Evolutionary conservation across 1,140 invertebrate species (phyloP), one percentile per base, ranked within the genome.

Genomic region (Dufourea novaeangliae): DNA sequence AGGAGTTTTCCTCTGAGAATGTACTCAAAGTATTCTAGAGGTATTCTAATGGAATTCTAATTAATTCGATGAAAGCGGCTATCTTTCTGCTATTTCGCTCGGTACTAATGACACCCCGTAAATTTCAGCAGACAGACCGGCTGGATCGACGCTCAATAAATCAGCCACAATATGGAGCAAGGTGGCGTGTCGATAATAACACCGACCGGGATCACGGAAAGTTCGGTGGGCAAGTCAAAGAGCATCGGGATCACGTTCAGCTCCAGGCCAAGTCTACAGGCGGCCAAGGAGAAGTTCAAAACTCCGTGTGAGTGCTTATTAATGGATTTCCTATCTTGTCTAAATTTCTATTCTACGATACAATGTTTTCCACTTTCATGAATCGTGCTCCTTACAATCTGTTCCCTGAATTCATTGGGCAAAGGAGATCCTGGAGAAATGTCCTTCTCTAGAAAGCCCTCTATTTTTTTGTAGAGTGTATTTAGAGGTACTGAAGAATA

Each of bases 181-280:
- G 67, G 77, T 39, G 81, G 75, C 32, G 78, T 89, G 56, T 88
- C 88, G 41, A 89, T 89, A 78, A 87, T 88, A 69, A 78, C 88
- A n/a, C 69, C 85, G 10, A 37, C 78, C 54, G 77, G 67, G 4
- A 73, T 85, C 25, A 79, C 80, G 10, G 89, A 89, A 50, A 84
- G 71, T 39, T 69, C 81, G 10, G 62, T 25, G 17, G 46, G 82
- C 32, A 69, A 90, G 22, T 62, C 79, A 14, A 88, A 86, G 39
- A 85, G 70, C 70, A 85, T 86, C 10, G 86, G 84, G 37, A 88
- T 87, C 54, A 67, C 79, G 14, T 27, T 89, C 12, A 74, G 81
- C 10, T 66, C 87, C n/a, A 78, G 64, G 32, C 29, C 62, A 6
- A 63, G 75, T 12, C 46, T 90, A 17, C 82, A 83, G 44, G 84